Base-by-base conservation (phyloP, 2,797 vertebrate genomes). In the Tarsius wallacei region DNA sequence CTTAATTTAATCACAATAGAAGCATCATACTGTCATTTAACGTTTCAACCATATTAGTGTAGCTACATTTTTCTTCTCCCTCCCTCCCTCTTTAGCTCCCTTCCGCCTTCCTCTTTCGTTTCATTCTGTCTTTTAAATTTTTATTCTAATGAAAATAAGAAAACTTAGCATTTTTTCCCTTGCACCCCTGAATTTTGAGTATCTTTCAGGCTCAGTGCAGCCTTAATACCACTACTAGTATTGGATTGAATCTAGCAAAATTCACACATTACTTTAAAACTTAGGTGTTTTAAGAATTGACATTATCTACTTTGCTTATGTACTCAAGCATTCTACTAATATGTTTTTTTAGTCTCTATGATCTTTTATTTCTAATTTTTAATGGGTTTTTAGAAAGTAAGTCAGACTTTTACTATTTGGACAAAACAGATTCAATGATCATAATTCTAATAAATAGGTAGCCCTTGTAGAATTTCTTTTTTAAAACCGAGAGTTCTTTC, bases 311-410 rank as follows among this genome's bases (percentile, higher is more conserved):
- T 81, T 74, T 95, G 17, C 66, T 90, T 88, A n/a, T 77, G 6
- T 42, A 51, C 4, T 90, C 82, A 71, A 85, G 1, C 12, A 74
- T 88, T 85, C 26, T 83, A 55, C 36, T 64, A 78, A 64, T 94
- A 24, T 19, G 5, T 94, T 93, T 47, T 80, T 90, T 90, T 26
- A 87, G 16, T 1, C 4, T 55, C 3, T 95, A 36, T 78, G 17
- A 87, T 42, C 31, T 93, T 94, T 86, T 83, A 26, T 66, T 92
- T 64, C 33, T 80, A 88, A 57, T 28, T 90, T 93, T 94, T 86
- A 77, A 57, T 76, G 53, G 71, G 15, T 88, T 77, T 95, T 68
- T 57, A 97, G 36, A 47, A 55, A 91, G 21, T 76, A 63, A 93
- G 47, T 2, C 1, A 89, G 61, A 31, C 21, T n/a, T 71, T 93